A percentile compares a stretch with the other conserved stretches of the same genome.
These are phyloP conservation scores for Hippocampus kuda DNA, from an alignment of 2,797 vertebrate genomes.

Conservation along the genomic window DNA sequence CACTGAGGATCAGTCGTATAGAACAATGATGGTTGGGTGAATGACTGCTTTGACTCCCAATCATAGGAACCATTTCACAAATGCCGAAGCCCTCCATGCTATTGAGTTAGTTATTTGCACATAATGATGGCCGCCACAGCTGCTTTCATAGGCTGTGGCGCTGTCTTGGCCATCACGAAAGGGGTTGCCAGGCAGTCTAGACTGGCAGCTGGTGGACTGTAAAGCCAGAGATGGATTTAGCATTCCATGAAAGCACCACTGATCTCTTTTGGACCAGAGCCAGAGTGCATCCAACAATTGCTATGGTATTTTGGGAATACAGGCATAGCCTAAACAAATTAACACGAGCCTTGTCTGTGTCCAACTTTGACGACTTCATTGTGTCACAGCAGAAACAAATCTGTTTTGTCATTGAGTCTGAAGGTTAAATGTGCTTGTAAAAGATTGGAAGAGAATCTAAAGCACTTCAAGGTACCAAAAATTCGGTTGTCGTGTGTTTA, in stretches of 20 bases:
- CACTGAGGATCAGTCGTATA: background rate
- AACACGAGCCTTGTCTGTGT: background rate
- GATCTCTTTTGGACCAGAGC: constrained; percentile 45
- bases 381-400: background rate
- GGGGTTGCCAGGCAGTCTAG: constrained; percentile 44
- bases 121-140: background rate
- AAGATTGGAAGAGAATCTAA: background rate
- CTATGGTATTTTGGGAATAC: constrained; percentile 11
- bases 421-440: background rate
- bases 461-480: background rate
- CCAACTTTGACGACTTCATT: background rate
- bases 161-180: constrained; percentile 19
- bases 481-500: no score
- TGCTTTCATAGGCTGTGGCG: constrained; percentile 25
- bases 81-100: background rate
- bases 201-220: constrained; percentile 39
- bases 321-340: constrained; percentile 9
- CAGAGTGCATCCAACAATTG: constrained; percentile 21
- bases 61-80: background rate
- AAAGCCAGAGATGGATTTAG: constrained; percentile 39
- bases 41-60: background rate
- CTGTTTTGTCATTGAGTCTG: background rate
- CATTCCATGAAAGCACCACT: constrained; percentile 35
- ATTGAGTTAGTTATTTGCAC: background rate
- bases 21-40: background rate